Evolutionary conservation across 2,797 vertebrate species (phyloP), one percentile per base, ranked within the genome.

Genomic region (Girardinus metallicus): DNA sequence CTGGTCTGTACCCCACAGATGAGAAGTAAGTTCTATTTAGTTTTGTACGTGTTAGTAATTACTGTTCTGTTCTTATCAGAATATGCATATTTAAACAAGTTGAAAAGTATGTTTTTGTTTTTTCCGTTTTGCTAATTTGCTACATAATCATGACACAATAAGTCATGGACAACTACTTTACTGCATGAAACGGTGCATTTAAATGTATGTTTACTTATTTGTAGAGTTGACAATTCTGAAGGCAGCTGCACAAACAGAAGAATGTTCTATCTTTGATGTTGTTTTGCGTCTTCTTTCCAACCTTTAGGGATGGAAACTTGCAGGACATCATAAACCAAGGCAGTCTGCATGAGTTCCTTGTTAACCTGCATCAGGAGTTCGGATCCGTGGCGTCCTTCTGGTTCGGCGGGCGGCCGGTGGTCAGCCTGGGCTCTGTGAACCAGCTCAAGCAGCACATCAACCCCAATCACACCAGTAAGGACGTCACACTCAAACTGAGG

Each of bases 381-480:
- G 98, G 98, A 2, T 93, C 97, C 0, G 95, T 98, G 86, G 98
- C 96, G 1, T 99, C 98, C 0, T 99, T 99, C 93, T 99, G 98
- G 98, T 99, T 99, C 74, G 98, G 98, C 10, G 92, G 96, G 13
- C 96, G 96, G 13, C 97, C 97, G 6, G 98, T 99, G 77, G 97
- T 99, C 92, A 99, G 98, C 83, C 90, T 99, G 1, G 98, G 98
- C 8, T 96, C 97, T 0, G 92, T 97, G 46, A 93, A 96, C 21
- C 96, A 96, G 49, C 93, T 99, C 4, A 96, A 72, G 62, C 97
- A 99, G 75, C 98, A 99, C 89, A 95, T 97, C 88, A 99, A 99
- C 88, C 98, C 98, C 21, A 99, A 98, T 88, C 95, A 96, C 79
- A 95, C 95, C 41, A 96, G 98, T 99, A 88, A 95, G 80, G 31